Base-by-base conservation (phyloP, 2,797 vertebrate genomes). In the Loris lydekkerianus region DNA sequence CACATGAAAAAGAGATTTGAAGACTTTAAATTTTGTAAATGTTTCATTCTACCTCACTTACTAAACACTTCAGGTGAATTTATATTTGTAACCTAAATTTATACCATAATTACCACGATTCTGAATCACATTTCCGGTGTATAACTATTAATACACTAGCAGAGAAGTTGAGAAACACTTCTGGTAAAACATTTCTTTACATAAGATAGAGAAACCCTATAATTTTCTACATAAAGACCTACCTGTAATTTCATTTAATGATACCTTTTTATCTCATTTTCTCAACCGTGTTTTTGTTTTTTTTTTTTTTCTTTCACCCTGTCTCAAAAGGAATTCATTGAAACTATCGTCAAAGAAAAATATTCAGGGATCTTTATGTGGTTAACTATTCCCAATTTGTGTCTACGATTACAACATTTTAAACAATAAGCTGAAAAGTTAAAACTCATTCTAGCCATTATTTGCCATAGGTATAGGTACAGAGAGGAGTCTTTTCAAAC, bases 231-330 rank as follows among this genome's bases (percentile, higher is more conserved):
- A 76, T 85, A 75, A 96, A 97, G 93, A 61, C 83, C 31, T 95
- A 95, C 91, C 86, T 92, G 82, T 85, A 96, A 97, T 97, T 97
- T 95, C 67, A 94, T 40, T 94, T 97, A 97, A 97, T 97, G 96
- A 70, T 84, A 96, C 5, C 23, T 58, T 94, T 97, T 96, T 84
- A 89, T 78, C 89, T 86, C 92, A 95, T 95, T 95, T 97, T 95
- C 63, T 96, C 86, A 91, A 75, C 76, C 31, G 31, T 85, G 29
- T 10, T 89, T 3, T 23, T 34, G 34, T 34, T 34, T 34, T 34
- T 34, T 7, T 91, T 93, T 95, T 58, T 61, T 46, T 91, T 84
- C 34, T 72, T 46, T 40, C 27, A 73, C 11, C 4, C 18, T 83
- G 13, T 92, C 69, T 97, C 23, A 43, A 86, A 95, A 89, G 21